These are phyloP conservation scores for Molanna angustata DNA, from an alignment of 2,888 invertebrate genomes.

Conservation along the genomic window DNA sequence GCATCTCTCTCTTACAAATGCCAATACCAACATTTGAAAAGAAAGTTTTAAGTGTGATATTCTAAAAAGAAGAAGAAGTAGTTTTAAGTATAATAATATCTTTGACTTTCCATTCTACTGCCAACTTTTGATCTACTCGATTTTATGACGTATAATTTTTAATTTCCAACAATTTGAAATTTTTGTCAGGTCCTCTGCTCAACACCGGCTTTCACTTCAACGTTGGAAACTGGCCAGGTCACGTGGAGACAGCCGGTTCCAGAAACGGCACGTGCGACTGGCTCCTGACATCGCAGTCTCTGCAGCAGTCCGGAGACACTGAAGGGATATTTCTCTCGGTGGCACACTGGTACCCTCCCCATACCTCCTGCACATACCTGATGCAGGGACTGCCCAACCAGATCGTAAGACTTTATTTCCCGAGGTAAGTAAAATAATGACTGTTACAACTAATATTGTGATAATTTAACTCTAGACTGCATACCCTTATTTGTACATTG, in stretches of 20 bases:
- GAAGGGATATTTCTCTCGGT: constrained; percentile 90
- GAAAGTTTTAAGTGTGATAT: no score
- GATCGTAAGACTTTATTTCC: constrained; percentile 86
- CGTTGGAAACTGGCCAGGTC: constrained; percentile 92
- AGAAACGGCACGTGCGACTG: constrained; percentile 86
- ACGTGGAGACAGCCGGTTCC: constrained; percentile 85
- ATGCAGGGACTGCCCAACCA: constrained; percentile 85
- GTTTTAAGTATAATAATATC: no score
- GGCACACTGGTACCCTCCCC: constrained; percentile 92
- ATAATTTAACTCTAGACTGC: no score
- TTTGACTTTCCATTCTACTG: no score
- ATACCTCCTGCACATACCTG: constrained; percentile 87
- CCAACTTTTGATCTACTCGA: no score
- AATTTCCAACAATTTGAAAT: not conserved
- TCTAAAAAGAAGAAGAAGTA: no score
- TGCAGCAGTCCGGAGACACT: constrained; percentile 73
- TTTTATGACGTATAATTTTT: not conserved
- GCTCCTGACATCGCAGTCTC: constrained; percentile 78
- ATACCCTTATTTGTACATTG: no score
- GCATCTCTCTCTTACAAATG: no score
- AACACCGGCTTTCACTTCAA: constrained; percentile 95
- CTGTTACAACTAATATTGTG: no score
- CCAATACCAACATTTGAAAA: no score
- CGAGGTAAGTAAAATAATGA: constrained; percentile 64
- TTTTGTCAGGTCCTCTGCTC: constrained; percentile 68